Evolutionary conservation across 2,797 vertebrate genomes (phyloP), one percentile per base, ranked within the genome.

Genomic region (Falco peregrinus): DNA sequence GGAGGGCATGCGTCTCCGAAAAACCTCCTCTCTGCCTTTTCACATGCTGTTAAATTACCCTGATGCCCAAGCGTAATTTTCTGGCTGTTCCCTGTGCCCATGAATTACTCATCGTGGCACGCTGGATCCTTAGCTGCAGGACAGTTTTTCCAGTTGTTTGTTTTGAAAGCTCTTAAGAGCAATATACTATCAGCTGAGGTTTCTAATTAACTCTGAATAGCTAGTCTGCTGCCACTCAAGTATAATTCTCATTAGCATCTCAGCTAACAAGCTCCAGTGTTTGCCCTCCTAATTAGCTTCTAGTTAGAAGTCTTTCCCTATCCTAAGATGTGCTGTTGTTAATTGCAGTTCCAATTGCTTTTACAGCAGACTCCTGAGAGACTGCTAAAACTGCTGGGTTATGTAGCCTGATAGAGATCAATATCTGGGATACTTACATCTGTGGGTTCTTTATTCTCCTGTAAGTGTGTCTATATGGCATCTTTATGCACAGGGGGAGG

Each of bases 241-340:
- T 93, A 78, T 96, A 97, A 96, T 97, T 96, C 96, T 97, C 96
- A 97, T 97, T 97, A 97, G 92, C 94, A 97, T 97, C 95, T 91
- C 94, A n/a, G 95, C 95, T 97, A 97, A 97, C 96, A 94, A 96
- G 95, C 93, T 89, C 63, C 96, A 96, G 95, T 97, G 95, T 97
- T 97, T 97, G 96, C 96, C 96, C 95, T 97, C 93, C 96, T 97
- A 96, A 97, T 97, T 97, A 97, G 95, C 93, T 96, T n/a, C 90
- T 88, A 89, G 96, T 97, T 96, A 96, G 79, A 94, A 96, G 86
- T 33, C 94, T 93, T 90, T 87, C 83, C 89, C 73, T 81, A 71
- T 53, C 87, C 93, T 85, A 84, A 95, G 92, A 93, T 94, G 84
- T 84, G 89, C 84, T 59, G 90, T 48, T 93, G 94, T 89, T 97